Conservation (phyloP, 2,888 invertebrate genomes). For the Bursaphelenchus okinawaensis region DNA sequence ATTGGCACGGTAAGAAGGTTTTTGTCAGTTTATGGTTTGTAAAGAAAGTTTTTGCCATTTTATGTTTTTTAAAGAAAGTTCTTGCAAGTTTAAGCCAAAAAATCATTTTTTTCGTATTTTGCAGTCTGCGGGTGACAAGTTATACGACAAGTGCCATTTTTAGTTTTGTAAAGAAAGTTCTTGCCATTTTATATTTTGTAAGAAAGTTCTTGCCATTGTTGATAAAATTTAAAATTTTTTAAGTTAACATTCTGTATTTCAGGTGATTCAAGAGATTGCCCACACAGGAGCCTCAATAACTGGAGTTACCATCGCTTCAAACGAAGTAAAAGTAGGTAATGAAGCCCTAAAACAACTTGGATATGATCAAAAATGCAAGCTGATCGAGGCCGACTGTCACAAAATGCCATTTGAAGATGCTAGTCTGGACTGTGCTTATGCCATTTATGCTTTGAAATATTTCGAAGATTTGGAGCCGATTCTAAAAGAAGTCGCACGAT, state of each 20-base stretch:
- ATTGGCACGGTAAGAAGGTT: conserved; percentile 35
- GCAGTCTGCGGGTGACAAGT: too few relatives aligned
- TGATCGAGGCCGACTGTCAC: conserved; percentile 50
- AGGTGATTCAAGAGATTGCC: conserved; percentile 48
- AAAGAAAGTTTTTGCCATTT: too few relatives aligned
- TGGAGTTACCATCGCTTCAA: conserved; percentile 51
- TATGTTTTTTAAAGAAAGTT: too few relatives aligned
- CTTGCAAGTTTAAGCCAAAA: too few relatives aligned
- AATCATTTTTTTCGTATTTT: too few relatives aligned
- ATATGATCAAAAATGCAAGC: conserved; percentile 30
- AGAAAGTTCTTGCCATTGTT: too few relatives aligned
- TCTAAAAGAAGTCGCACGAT: conserved; percentile 45
- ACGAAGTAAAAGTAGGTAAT: conserved; percentile 46
- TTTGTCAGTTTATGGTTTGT: too few relatives aligned
- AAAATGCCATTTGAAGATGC: conserved; percentile 45
- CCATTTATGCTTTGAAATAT: conserved; percentile 54
- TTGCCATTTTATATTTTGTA: too few relatives aligned
- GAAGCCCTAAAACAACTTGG: conserved; percentile 23
- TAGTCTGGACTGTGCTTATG: conserved; percentile 47
- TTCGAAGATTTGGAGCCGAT: conserved; percentile 45
- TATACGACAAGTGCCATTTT: too few relatives aligned
- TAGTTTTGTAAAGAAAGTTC: too few relatives aligned
- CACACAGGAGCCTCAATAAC: conserved; percentile 45
- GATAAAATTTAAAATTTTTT: too few relatives aligned
- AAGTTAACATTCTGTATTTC: background rate